Conservation (phyloP, 53 echinoderm and acorn worm species). For the Pentamera pediparva region DNA sequence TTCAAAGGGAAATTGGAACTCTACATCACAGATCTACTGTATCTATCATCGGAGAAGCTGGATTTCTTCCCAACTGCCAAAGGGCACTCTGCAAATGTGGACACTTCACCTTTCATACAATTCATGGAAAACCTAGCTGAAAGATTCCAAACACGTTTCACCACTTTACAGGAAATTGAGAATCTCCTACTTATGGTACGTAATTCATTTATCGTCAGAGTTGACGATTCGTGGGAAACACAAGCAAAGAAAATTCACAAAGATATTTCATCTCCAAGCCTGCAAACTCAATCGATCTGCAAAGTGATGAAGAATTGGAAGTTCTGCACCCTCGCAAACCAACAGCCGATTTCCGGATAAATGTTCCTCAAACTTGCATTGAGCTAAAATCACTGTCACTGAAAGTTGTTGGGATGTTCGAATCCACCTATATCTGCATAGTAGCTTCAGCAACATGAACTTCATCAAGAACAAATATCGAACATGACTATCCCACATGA, state of each 20-base stretch:
- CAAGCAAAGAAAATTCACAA: background rate
- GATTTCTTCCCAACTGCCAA: slow-evolving; percentile 19
- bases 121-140: slow-evolving; percentile 22
- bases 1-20: background rate
- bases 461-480: slow-evolving; percentile 26
- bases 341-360: background rate
- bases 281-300: slow-evolving; percentile 28
- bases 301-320: background rate
- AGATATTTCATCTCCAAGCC: slow-evolving; percentile 8
- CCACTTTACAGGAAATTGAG: slow-evolving; percentile 13
- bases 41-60: slow-evolving; percentile 6
- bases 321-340: background rate
- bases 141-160: slow-evolving; percentile 9
- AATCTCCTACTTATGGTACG: slow-evolving; percentile 21
- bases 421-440: background rate
- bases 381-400: background rate
- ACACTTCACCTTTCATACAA: slow-evolving; percentile 13
- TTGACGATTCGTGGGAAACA: slow-evolving; percentile 25
- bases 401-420: background rate
- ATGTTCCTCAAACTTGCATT: background rate
- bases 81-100: background rate
- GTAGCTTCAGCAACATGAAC: slow-evolving; percentile 14
- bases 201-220: slow-evolving; percentile 12
- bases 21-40: too few relatives aligned
- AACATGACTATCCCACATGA: background rate